Base-by-base conservation (phyloP, 2,797 vertebrate species). In the Peromyscus attwateri region DNA sequence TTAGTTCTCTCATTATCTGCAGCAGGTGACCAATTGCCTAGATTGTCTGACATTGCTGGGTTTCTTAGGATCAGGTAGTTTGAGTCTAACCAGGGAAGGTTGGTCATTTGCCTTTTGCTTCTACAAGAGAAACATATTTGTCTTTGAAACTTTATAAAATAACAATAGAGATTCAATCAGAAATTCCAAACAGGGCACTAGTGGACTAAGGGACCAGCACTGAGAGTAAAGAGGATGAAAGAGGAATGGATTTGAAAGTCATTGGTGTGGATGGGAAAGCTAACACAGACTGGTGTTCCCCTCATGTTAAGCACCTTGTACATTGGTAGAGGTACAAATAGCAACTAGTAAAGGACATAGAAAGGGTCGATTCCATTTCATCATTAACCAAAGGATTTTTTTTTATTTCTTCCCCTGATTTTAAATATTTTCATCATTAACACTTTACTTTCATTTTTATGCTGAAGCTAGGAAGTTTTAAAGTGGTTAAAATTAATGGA, bases 401-500 rank as follows among this genome's bases (percentile, higher is more conserved):
- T 76, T 31, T 57, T 31, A 46, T 83, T 94, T 89, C 40, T 68
- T 55, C 79, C 91, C 6, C 77, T 83, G 27, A 93, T 80, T 57
- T 94, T 62, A 73, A 57, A 14, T 40, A 11, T 43, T 79, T 90
- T 43, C 1, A 16, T 43, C 84, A 21, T 93, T 14, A 29, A 73
- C 43, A 83, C 66, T 91, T 80, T 60, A 57, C 81, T 52, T 64
- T 43, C 87, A 64, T 92, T 73, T 68, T 92, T n/a, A 23, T 73
- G 17, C n/a, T n/a, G 29, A 90, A 37, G 66, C 25, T 91, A 13
- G 11, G 11, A 79, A 64, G 10, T 90, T 34, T 95, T 92, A 75
- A 75, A 57, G 31, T 70, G 43, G 84, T 84, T 96, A 79, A 96
- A 95, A 80, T 68, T 11, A 94, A 85, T 94, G 13, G 10, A 73